Evolutionary conservation across 2,888 invertebrate genomes (phyloP).

Genomic region (Thereva nobilitata): DNA sequence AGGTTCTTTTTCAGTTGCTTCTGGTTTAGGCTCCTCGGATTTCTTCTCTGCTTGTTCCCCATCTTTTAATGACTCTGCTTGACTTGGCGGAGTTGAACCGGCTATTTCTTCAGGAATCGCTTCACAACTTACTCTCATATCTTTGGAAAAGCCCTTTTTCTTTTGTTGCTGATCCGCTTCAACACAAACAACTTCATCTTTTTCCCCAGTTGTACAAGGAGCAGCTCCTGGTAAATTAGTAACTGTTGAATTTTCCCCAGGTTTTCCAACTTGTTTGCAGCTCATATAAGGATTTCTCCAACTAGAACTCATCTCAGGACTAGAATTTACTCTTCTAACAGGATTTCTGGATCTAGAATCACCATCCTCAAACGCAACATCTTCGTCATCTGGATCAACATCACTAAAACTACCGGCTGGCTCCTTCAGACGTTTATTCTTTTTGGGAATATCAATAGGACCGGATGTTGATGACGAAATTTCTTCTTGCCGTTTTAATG

Average conservation of each 20-base stretch:
- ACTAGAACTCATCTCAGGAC: slow-evolving; percentile 89
- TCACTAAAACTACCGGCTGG: slow-evolving; percentile 54
- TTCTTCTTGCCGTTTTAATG: slow-evolving; percentile 56
- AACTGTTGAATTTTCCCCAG: slow-evolving; percentile 46
- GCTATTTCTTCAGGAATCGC: slow-evolving; percentile 89
- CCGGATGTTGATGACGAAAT: slow-evolving; percentile 58
- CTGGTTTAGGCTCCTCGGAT: neutral
- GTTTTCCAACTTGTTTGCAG: slow-evolving; percentile 48
- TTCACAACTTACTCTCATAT: slow-evolving; percentile 84
- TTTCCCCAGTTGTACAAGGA: slow-evolving; percentile 24
- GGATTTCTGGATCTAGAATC: slow-evolving; percentile 70
- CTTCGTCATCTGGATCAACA: slow-evolving; percentile 60
- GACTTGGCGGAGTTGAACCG: slow-evolving; percentile 72
- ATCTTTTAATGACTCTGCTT: slow-evolving; percentile 54
- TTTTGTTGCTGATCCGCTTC: slow-evolving; percentile 48
- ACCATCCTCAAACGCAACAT: slow-evolving; percentile 56
- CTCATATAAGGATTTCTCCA: slow-evolving; percentile 74
- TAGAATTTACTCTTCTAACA: slow-evolving; percentile 85
- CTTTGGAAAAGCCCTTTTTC: slow-evolving; percentile 71
- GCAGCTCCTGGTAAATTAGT: neutral
- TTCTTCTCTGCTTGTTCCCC: slow-evolving; percentile 37
- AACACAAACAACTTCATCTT: slow-evolving; percentile 39
- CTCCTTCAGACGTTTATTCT: slow-evolving; percentile 60
- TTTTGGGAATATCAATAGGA: slow-evolving; percentile 69
- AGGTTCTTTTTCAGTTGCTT: slow-evolving; percentile 28